Evolutionary conservation across 2,888 invertebrate species (phyloP).

Genomic region (Mactromeris polynyma): DNA sequence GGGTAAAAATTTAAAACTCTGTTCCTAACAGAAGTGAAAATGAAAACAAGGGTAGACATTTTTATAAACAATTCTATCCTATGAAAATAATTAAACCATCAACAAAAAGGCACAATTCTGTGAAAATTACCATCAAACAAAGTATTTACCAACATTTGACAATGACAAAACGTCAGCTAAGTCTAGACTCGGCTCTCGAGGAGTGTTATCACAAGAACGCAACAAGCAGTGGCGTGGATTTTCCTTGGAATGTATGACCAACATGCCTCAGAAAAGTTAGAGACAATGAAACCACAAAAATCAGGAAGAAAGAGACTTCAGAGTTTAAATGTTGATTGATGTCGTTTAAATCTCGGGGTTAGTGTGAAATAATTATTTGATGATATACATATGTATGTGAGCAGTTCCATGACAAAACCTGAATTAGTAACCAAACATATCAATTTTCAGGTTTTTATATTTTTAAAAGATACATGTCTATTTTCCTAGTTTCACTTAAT

Average conservation of each 20-base stretch:
- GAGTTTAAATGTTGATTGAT: constrained; percentile 33
- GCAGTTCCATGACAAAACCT: too few species aligned
- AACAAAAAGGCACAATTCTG: neutral
- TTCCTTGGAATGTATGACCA: constrained; percentile 48
- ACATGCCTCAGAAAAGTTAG: constrained; percentile 26
- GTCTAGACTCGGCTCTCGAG: constrained; percentile 16
- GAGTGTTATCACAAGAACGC: neutral
- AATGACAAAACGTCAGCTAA: constrained; percentile 41
- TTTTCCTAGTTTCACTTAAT: too few species aligned
- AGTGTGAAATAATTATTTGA: too few species aligned
- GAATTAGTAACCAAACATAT: too few species aligned
- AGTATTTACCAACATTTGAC: constrained; percentile 49
- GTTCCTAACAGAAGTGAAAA: neutral
- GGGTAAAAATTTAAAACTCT: neutral
- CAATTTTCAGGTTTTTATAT: too few species aligned
- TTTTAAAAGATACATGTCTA: too few species aligned
- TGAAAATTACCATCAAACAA: constrained; percentile 26
- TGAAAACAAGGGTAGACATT: neutral
- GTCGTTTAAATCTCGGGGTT: too few species aligned
- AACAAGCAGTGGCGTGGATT: constrained; percentile 5
- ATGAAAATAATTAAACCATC: neutral
- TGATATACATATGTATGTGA: too few species aligned
- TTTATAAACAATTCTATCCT: constrained; percentile 26
- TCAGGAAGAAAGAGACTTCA: constrained; percentile 22
- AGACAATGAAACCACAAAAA: constrained; percentile 28